These are phyloP conservation scores for Notolabrus celidotus DNA, from an alignment of 2,797 vertebrate species.

Conservation along the genomic window DNA sequence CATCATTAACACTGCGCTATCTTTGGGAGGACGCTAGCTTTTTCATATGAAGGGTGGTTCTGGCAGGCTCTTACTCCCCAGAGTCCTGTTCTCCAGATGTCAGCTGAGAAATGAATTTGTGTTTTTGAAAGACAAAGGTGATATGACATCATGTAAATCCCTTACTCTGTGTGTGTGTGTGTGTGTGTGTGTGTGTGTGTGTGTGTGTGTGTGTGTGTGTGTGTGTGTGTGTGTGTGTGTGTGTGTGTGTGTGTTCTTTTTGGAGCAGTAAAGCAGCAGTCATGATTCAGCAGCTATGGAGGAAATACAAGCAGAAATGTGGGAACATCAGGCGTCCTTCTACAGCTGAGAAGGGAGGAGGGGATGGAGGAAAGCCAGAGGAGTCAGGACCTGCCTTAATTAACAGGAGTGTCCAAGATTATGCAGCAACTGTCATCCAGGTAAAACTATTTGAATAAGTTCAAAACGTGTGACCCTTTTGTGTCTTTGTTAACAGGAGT, in stretches of 20 bases:
- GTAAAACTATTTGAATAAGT: conserved; percentile 80
- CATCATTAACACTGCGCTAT: conserved; percentile 69
- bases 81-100: conserved; percentile 75
- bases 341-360: conserved; percentile 30
- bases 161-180: conserved; percentile 43
- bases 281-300: conserved; percentile 83
- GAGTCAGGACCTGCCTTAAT: conserved; percentile 20
- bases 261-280: conserved; percentile 78
- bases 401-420: conserved; percentile 36
- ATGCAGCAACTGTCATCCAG: conserved; percentile 91
- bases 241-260: conserved; percentile 25
- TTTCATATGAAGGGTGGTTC: conserved; percentile 61
- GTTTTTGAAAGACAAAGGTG: conserved; percentile 54
- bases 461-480: too few relatives aligned
- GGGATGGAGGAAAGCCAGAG: conserved; percentile 19
- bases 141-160: conserved; percentile 66
- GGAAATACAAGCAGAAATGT: conserved; percentile 64
- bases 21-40: conserved; percentile 63
- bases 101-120: conserved; percentile 65
- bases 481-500: too few relatives aligned
- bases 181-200: conserved; percentile 32
- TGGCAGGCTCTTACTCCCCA: conserved; percentile 51
- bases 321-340: conserved; percentile 63
- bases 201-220: conserved; percentile 36
- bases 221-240: conserved; percentile 47